These are phyloP conservation scores for Phalera bucephala DNA, from an alignment of 2,888 invertebrate genomes.

Conservation along the genomic window DNA sequence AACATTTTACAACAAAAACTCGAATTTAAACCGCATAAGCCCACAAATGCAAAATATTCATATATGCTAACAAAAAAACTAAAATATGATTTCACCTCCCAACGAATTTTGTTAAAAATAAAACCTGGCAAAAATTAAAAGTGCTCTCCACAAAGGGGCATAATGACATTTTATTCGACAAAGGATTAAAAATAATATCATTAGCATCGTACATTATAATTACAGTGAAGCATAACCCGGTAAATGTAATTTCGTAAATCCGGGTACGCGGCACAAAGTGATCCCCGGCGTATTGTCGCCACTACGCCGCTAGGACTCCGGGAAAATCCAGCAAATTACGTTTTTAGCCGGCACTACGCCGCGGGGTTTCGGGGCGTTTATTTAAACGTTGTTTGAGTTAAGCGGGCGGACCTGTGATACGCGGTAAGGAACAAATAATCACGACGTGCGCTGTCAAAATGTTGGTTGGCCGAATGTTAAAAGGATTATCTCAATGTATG, in stretches of 20 bases:
- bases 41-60: too few species aligned
- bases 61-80: too few species aligned
- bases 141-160: not conserved
- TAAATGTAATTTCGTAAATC: conserved; percentile 12
- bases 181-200: conserved; percentile 10
- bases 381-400: conserved; percentile 26
- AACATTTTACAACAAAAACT: too few species aligned
- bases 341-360: conserved; percentile 24
- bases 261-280: conserved; percentile 1
- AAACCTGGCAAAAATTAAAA: conserved; percentile 3
- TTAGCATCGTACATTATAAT: conserved; percentile 11
- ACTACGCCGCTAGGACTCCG: conserved; percentile 8
- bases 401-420: conserved; percentile 11
- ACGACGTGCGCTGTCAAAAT: not conserved
- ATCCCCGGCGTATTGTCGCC: conserved; percentile 10
- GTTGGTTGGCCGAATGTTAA: not conserved
- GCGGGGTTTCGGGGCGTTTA: conserved; percentile 20
- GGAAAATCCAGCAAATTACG: conserved; percentile 19
- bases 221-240: conserved; percentile 8
- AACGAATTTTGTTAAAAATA: too few species aligned
- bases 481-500: too few species aligned
- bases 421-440: conserved; percentile 10
- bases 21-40: too few species aligned
- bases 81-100: too few species aligned
- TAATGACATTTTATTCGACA: conserved; percentile 4